Base-by-base conservation (phyloP, 2,888 invertebrate genomes). In the Sphaerophoria taeniata region DNA sequence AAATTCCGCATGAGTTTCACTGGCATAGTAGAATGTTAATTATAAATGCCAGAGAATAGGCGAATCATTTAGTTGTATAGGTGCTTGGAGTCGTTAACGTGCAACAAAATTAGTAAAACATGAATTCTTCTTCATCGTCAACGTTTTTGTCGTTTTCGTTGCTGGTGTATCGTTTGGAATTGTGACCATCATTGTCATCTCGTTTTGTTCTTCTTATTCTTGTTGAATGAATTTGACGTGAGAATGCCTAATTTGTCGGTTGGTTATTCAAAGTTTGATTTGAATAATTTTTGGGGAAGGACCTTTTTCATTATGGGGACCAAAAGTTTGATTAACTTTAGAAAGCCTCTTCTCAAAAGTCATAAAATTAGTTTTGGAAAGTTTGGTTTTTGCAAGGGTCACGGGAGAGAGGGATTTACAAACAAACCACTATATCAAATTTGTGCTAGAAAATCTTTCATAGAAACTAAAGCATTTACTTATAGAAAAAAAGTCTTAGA, bases 31-130 rank as follows among this genome's bases (percentile, higher is more conserved):
- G 81, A 85, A 85, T 85, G 56, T 77, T 77, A 85, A 85, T 85
- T 85, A 77, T 43, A 71, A 47, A 61, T 56, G 36, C 51, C 53
- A 67, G 49, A 49, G 67, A 75, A 65, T 45, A 47, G 39, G 63
- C 53, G n/a, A 63, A 47, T 63, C 56, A 56, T 58, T 67, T 55
- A 61, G 36, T 33, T 9, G 12, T 12, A 9, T 11, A 9, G 16
- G 7, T 60, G 47, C 69, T 11, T 36, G 12, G 56, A 63, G 61
- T 34, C 47, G 16, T 65, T 67, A 67, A 51, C 34, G 79, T 76
- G 79, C 79, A 84, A 76, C 67, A 80, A 84, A 79, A 75, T 75
- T 71, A 75, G 79, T 75, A 67, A 79, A 84, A 84, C 79, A 79
- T 75, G 55, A 80, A 80, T 80, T 75, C 75, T 34, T 65, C 7